Base-by-base conservation (phyloP, 2,888 invertebrate species). In the Apotomis betuletana region DNA sequence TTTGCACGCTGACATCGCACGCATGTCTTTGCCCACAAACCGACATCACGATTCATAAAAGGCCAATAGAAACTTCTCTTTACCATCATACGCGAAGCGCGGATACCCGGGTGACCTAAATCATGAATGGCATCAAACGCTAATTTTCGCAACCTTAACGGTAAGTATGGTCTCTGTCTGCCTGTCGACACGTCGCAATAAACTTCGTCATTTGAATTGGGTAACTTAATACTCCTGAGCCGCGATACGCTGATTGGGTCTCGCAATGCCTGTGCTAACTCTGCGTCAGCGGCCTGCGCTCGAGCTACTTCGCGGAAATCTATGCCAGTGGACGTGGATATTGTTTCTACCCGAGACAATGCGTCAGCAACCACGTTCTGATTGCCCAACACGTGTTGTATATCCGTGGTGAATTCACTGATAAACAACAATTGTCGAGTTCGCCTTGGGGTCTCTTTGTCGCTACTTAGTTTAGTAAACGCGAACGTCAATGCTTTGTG, bases 401-500 rank as follows among this genome's bases (percentile, higher is more conserved):
- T 73, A 27, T 68, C 54, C 0, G 62, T 69, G 15, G 49, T 59
- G 38, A 73, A 73, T 62, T 75, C 57, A 27, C 67, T 67, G 10
- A 75, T 75, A 55, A 61, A 75, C n/a, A 51, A 46, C 9, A 75
- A 41, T 13, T 75, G 69, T 41, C 70, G 49, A 10, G 62, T 60
- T 27, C 74, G 60, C 60, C 74, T 61, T 5, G 74, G 74, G 15
- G 74, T 73, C 5, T 74, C 73, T 12, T 59, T 64, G 36, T 52
- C 62, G 38, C 46, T 59, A 38, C 12, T 10, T 55, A 41, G n/a
- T 69, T 73, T 74, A 38, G 57, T 52, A 41, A 70, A 70, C 0
- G 75, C 70, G 41, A 41, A 41, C 64, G 49, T 63, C 10, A 75
- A 62, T 10, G 75, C 76, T 55, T 75, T 76, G 58, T 77, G 77